A percentile compares a stretch with the other conserved stretches of the same genome.
Evolutionary conservation across 2,888 invertebrate species (phyloP).

Genomic region (Meghimatium bilineatum): DNA sequence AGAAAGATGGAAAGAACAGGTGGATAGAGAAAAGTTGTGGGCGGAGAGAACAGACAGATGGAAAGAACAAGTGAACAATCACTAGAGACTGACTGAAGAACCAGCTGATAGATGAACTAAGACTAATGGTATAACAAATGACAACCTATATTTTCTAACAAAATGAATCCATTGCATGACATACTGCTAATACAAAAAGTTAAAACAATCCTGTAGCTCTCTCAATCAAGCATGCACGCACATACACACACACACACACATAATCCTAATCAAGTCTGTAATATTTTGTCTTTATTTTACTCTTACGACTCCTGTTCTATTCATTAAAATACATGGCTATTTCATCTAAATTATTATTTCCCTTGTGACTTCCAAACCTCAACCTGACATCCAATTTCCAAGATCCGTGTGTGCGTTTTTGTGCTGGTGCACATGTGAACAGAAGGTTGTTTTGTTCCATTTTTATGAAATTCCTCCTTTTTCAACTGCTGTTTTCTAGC

Average conservation of each 20-base stretch:
- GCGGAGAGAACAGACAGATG: not conserved
- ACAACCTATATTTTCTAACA: not conserved
- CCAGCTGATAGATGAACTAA: too few species aligned
- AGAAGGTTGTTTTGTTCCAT: too few species aligned
- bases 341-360: conserved; percentile 43
- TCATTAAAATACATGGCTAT: conserved; percentile 1
- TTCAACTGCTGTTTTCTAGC: too few species aligned
- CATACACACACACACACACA: not conserved
- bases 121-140: too few species aligned
- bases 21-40: not conserved
- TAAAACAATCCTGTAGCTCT: not conserved
- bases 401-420: not conserved
- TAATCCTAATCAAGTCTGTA: not conserved
- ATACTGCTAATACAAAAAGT: too few species aligned
- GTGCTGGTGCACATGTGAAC: not conserved
- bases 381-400: conserved; percentile 25
- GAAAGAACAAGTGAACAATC: too few species aligned
- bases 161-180: too few species aligned
- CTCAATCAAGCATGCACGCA: not conserved
- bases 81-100: too few species aligned
- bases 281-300: not conserved
- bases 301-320: not conserved
- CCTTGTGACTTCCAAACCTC: conserved; percentile 33
- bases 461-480: too few species aligned
- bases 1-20: not conserved